These are phyloP conservation scores for Drosophila yakuba DNA, from an alignment of 1,140 invertebrate species.

Conservation along the genomic window DNA sequence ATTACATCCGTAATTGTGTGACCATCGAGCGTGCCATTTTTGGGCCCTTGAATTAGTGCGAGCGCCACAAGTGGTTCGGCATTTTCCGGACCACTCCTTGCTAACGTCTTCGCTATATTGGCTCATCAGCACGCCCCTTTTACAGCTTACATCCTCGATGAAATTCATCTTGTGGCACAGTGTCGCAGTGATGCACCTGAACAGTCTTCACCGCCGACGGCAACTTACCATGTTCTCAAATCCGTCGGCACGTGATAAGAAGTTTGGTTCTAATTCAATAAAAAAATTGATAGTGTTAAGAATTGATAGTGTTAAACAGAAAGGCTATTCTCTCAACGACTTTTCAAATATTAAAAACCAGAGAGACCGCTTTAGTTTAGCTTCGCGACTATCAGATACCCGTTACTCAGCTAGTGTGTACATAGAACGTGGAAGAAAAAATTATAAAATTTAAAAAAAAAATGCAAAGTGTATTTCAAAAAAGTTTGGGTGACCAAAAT, in stretches of 20 bases:
- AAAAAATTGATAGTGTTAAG: not conserved
- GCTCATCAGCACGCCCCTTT: not conserved
- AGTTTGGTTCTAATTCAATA: not conserved
- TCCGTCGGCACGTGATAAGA: conserved; percentile 45
- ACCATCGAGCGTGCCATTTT: conserved; percentile 83
- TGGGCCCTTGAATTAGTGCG: conserved; percentile 67
- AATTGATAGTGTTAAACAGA: no score
- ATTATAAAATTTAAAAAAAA: no score
- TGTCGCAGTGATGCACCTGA: conserved; percentile 32
- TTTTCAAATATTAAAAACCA: no score
- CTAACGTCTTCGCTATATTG: conserved; percentile 11
- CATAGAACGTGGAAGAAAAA: no score
- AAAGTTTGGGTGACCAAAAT: no score
- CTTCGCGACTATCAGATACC: no score
- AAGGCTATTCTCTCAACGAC: no score
- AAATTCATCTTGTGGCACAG: conserved; percentile 4
- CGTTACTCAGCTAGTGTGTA: no score
- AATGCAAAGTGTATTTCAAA: no score
- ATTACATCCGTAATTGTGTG: conserved; percentile 85
- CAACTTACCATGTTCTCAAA: conserved; percentile 12
- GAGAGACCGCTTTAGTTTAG: no score
- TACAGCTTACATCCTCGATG: not conserved
- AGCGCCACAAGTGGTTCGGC: conserved; percentile 77
- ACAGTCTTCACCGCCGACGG: conserved; percentile 36
- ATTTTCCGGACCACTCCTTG: not conserved